Evolutionary conservation across 2,888 invertebrate genomes (phyloP).

Genomic region (Erannis defoliaria): DNA sequence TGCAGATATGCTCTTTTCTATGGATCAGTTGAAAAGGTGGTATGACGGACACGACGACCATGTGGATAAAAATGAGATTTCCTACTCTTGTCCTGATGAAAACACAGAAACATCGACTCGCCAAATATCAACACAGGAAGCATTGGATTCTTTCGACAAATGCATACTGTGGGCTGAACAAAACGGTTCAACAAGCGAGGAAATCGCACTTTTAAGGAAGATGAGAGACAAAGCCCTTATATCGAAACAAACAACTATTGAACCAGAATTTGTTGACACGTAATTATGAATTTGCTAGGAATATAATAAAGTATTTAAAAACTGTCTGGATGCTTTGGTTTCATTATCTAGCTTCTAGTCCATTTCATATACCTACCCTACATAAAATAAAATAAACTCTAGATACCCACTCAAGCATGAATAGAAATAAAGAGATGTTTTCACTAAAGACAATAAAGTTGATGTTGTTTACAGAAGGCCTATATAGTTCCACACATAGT

Average conservation of each 20-base stretch:
- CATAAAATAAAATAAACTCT: too few species aligned
- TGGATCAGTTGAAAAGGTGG: constrained; percentile 20
- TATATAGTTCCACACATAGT: background rate
- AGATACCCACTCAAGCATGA: too few species aligned
- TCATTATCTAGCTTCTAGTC: too few species aligned
- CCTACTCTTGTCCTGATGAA: background rate
- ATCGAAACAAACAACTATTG: background rate
- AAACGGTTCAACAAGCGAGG: constrained; percentile 14
- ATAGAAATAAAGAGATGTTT: too few species aligned
- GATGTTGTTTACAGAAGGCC: background rate
- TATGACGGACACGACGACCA: constrained; percentile 21
- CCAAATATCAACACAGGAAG: constrained; percentile 9
- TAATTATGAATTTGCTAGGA: too few species aligned
- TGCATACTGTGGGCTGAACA: constrained; percentile 30
- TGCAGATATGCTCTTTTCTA: constrained; percentile 19
- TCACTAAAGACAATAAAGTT: too few species aligned
- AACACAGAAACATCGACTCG: background rate
- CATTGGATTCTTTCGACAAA: constrained; percentile 24
- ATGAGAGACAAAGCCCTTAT: constrained; percentile 17
- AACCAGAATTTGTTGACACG: constrained; percentile 5
- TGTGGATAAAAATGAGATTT: constrained; percentile 2
- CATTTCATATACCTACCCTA: background rate
- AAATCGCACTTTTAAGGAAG: constrained; percentile 19
- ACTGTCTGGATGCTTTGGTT: too few species aligned
- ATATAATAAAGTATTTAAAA: too few species aligned